Conservation (phyloP, 2,797 vertebrate genomes). For the Anisognathus igniventris region DNA sequence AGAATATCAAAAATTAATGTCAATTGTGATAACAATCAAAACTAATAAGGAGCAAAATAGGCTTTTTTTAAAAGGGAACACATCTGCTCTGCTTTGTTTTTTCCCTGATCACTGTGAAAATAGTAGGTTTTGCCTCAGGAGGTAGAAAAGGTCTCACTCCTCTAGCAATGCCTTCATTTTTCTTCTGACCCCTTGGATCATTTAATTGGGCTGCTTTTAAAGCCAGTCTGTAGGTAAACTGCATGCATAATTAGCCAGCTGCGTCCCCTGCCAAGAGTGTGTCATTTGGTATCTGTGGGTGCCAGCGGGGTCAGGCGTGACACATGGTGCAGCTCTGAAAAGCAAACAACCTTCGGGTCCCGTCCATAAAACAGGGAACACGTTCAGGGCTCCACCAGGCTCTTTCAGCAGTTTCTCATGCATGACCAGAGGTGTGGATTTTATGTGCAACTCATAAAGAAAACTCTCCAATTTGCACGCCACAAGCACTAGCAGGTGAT, state of each 20-base stretch:
- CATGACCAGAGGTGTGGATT: conserved; percentile 70
- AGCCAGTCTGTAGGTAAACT: conserved; percentile 25
- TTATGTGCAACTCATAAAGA: conserved; percentile 69
- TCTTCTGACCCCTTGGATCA: conserved; percentile 23
- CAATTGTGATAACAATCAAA: not conserved
- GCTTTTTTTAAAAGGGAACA: not conserved
- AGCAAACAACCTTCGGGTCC: conserved; percentile 42
- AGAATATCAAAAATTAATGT: not conserved
- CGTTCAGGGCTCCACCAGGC: not conserved
- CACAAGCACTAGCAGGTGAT: conserved; percentile 58
- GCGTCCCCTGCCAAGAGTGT: conserved; percentile 37
- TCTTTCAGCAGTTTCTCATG: conserved; percentile 63
- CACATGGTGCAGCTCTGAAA: conserved; percentile 52
- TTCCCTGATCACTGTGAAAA: not conserved
- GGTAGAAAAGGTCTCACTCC: not conserved
- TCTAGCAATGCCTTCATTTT: conserved; percentile 17
- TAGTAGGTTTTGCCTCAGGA: not conserved
- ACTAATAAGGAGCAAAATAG: not conserved
- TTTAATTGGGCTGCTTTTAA: conserved; percentile 34
- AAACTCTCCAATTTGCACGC: conserved; percentile 51
- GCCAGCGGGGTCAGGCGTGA: conserved; percentile 44
- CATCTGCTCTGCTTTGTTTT: not conserved
- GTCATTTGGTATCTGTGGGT: conserved; percentile 36
- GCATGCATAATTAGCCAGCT: conserved; percentile 50
- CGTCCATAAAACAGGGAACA: conserved; percentile 53